Percentiles rank a stretch among this genome's conserved stretches.
These are phyloP conservation scores for Eleutherodactylus coqui DNA, from an alignment of 2,797 vertebrate species.

Conservation along the genomic window DNA sequence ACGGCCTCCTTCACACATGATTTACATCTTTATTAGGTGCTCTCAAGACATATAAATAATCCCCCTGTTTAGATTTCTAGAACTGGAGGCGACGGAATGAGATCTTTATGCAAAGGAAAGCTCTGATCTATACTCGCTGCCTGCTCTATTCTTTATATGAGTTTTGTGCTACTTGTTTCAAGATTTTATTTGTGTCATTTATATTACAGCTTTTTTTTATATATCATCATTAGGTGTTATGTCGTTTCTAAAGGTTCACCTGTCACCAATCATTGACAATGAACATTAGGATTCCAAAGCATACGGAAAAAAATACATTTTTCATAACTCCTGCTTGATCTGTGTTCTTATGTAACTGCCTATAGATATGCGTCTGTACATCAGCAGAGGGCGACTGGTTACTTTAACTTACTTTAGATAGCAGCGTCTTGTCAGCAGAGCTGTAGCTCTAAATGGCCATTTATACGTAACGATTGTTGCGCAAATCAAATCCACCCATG, in stretches of 20 bases:
- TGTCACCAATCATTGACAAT: not conserved
- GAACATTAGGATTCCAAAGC: not conserved
- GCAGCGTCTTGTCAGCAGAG: not conserved
- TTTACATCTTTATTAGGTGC: constrained; percentile 73
- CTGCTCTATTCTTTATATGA: constrained; percentile 1
- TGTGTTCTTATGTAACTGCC: not conserved
- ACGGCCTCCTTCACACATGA: constrained; percentile 63
- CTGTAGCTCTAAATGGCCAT: not conserved
- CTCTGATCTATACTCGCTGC: constrained; percentile 3
- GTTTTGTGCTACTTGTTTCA: not conserved
- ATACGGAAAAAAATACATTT: not conserved
- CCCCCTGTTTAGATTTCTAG: constrained; percentile 68
- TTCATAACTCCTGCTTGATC: not conserved
- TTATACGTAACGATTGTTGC: too few relatives aligned
- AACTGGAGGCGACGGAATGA: constrained; percentile 66
- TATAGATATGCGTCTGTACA: not conserved
- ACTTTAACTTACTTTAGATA: too few relatives aligned
- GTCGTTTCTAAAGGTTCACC: not conserved
- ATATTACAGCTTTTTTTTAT: not conserved
- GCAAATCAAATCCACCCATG: too few relatives aligned
- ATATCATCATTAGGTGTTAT: not conserved
- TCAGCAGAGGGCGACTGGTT: not conserved
- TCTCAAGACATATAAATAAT: constrained; percentile 68
- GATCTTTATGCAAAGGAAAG: constrained; percentile 57
- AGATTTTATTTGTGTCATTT: not conserved